A percentile compares a stretch with the other conserved stretches of the same genome.
phyloP scores from a whole-genome alignment of 2,113 vertebrate species.

The Crotalus horridus region DNA sequence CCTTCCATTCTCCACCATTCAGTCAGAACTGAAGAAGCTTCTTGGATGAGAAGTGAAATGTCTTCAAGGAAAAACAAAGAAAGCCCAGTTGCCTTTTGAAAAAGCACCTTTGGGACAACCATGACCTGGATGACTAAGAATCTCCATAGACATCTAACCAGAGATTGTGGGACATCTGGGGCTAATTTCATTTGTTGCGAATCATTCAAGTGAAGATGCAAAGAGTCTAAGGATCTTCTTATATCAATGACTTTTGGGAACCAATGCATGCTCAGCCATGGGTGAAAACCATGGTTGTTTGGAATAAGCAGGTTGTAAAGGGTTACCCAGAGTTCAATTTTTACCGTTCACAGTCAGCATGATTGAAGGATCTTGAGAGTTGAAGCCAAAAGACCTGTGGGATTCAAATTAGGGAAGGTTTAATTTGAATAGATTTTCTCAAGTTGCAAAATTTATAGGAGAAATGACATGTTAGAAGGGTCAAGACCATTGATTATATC shows the following conservation, averaged over 20 bases:
- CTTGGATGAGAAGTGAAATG: too few species aligned
- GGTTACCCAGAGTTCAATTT: not conserved
- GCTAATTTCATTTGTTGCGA: not conserved
- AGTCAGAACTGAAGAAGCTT: too few species aligned
- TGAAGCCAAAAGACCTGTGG: not conserved
- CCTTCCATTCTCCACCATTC: too few species aligned
- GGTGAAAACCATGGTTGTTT: not conserved
- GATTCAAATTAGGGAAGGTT: not conserved
- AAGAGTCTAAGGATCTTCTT: not conserved
- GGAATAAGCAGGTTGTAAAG: not conserved
- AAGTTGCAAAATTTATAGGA: not conserved
- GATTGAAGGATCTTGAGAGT: not conserved
- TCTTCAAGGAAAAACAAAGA: too few species aligned
- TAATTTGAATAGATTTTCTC: not conserved
- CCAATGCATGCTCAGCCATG: not conserved
- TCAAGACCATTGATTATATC: not conserved
- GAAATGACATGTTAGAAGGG: not conserved
- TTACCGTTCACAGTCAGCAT: not conserved
- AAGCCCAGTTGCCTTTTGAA: too few species aligned
- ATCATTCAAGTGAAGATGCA: accelerated
- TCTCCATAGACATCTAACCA: not conserved
- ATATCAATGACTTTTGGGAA: accelerated
- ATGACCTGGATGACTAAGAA: too few species aligned
- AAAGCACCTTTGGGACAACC: too few species aligned
- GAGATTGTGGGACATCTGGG: not conserved